These are phyloP conservation scores for Mormyrops boulengeri DNA, from an alignment of 2,797 vertebrate species.

Conservation along the genomic window DNA sequence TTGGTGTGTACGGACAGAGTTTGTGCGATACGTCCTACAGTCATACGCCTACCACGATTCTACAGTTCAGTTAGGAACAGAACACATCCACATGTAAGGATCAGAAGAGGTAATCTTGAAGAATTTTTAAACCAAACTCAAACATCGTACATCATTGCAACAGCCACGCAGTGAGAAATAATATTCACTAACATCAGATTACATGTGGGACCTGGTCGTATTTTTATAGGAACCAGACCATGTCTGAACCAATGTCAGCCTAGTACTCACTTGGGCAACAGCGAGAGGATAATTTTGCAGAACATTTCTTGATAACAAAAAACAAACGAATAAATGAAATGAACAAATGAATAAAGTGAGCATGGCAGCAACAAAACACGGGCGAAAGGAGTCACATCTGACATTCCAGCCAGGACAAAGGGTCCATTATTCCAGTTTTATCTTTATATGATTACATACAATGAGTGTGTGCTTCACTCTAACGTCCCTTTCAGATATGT, in stretches of 20 bases:
- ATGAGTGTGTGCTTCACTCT: conserved; percentile 4
- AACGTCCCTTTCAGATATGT: conserved; percentile 7
- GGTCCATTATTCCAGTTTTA: background rate
- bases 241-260: background rate
- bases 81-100: background rate
- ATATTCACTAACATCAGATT: background rate
- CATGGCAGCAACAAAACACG: background rate
- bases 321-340: background rate
- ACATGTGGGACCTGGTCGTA: background rate
- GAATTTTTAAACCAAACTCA: background rate
- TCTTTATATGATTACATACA: background rate
- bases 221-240: background rate
- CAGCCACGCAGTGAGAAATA: background rate
- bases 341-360: background rate
- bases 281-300: background rate
- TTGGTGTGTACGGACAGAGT: background rate
- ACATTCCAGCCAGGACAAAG: background rate
- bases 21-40: background rate
- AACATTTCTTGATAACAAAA: background rate
- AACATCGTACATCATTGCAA: background rate
- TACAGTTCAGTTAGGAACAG: background rate
- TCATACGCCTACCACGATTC: background rate
- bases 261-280: background rate
- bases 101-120: background rate
- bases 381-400: background rate